Conservation (phyloP, 2,797 vertebrate genomes). For the Centroberyx gerrardi region DNA sequence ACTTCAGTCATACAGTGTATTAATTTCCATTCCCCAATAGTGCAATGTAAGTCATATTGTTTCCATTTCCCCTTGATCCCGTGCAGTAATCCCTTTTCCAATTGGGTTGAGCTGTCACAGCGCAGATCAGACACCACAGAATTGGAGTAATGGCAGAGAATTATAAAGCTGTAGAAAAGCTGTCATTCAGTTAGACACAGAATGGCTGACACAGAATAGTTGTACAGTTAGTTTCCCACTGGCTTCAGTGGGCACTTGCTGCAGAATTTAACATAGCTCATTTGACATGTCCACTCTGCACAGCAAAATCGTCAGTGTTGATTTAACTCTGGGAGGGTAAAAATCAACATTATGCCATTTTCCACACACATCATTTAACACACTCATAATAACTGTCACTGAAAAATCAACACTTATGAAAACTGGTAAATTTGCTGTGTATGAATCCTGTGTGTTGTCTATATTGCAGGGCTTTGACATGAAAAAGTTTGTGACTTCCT, state of each 20-base stretch:
- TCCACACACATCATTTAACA: no score
- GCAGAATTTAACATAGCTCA: slow-evolving; percentile 33
- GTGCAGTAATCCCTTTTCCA: slow-evolving; percentile 64
- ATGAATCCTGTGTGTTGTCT: background rate
- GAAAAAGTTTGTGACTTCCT: background rate
- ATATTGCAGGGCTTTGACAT: background rate
- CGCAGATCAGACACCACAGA: slow-evolving; percentile 43
- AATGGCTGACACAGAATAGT: slow-evolving; percentile 14
- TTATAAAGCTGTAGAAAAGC: slow-evolving; percentile 22
- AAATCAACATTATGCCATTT: no score
- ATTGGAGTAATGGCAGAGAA: slow-evolving; percentile 23
- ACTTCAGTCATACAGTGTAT: slow-evolving; percentile 42
- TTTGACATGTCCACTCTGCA: slow-evolving; percentile 13
- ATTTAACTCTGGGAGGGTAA: no score
- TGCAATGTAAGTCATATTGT: slow-evolving; percentile 65
- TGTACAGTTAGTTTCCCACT: slow-evolving; percentile 16
- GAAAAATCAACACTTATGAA: no score
- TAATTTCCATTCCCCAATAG: slow-evolving; percentile 69
- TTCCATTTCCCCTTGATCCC: slow-evolving; percentile 61
- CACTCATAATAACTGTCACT: no score
- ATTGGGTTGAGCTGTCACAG: slow-evolving; percentile 52
- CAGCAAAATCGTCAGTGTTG: background rate
- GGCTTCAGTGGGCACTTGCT: slow-evolving; percentile 23
- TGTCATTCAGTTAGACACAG: slow-evolving; percentile 13
- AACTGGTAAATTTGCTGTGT: background rate